A percentile compares a stretch with the other conserved stretches of the same genome.
phyloP scores from a whole-genome alignment of 2,888 invertebrate genomes.

The Ectemnius continuus region DNA sequence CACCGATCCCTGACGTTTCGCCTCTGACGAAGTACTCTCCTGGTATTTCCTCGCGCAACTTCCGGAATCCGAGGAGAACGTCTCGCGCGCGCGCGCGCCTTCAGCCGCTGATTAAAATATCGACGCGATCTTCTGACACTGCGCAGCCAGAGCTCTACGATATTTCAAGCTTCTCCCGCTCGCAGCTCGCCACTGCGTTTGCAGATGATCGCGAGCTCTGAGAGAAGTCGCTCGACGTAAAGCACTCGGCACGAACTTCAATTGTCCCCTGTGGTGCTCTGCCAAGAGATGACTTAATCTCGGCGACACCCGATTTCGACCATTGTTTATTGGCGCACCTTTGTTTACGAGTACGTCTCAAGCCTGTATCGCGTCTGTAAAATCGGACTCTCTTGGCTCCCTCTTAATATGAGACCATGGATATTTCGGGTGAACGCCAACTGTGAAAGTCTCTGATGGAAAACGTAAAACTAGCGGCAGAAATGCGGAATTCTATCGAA shows the following conservation, averaged over 20 bases:
- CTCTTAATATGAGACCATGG: slow-evolving; percentile 15
- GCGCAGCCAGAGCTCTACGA: not conserved
- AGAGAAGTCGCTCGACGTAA: not conserved
- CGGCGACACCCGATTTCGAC: not conserved
- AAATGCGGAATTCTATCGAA: too few species aligned
- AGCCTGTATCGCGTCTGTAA: slow-evolving; percentile 23
- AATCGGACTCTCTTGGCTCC: slow-evolving; percentile 1
- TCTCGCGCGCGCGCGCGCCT: too few species aligned
- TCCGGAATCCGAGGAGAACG: too few species aligned
- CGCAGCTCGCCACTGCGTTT: not conserved
- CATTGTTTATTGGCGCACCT: slow-evolving; percentile 32
- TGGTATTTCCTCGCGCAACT: not conserved
- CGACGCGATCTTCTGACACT: not conserved
- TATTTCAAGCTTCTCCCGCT: not conserved
- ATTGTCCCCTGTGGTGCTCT: slow-evolving; percentile 13
- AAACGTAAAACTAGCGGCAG: too few species aligned
- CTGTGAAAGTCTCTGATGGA: slow-evolving; percentile 22
- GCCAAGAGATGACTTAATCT: slow-evolving; percentile 43
- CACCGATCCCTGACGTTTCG: not conserved
- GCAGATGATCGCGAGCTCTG: not conserved
- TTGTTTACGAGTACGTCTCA: slow-evolving; percentile 22
- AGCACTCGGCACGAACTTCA: slow-evolving; percentile 1
- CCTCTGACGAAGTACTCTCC: not conserved
- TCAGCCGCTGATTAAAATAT: too few species aligned
- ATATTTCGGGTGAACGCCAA: slow-evolving; percentile 45